Conservation (phyloP, 2,797 vertebrate species). For the Champsocephalus gunnari region DNA sequence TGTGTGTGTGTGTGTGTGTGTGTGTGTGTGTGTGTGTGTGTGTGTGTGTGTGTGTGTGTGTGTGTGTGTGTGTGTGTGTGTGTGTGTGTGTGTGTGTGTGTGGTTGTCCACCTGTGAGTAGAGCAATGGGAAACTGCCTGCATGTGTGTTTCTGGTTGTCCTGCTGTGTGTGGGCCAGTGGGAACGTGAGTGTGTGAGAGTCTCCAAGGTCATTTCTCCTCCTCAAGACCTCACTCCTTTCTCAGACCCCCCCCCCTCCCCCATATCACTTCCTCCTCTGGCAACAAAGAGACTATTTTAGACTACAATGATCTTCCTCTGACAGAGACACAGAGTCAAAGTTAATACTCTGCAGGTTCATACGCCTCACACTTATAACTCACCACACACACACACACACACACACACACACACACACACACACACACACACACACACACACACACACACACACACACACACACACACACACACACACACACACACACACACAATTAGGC, state of each 20-base stretch:
- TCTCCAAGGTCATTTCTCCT: constrained; percentile 73
- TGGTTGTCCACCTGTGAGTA: background rate
- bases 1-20: no score
- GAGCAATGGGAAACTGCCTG: constrained; percentile 15
- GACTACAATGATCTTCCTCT: constrained; percentile 76
- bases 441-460: background rate
- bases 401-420: background rate
- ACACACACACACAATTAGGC: background rate
- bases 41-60: constrained; percentile 1
- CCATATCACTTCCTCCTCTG: constrained; percentile 77
- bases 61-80: background rate
- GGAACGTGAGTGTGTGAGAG: constrained; percentile 62
- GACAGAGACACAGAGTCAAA: constrained; percentile 49
- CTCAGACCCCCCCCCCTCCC: constrained; percentile 75
- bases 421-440: background rate
- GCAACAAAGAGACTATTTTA: constrained; percentile 82
- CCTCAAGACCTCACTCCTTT: constrained; percentile 89
- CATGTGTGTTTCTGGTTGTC: constrained; percentile 20
- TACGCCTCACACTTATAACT: constrained; percentile 4
- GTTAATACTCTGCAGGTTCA: constrained; percentile 23
- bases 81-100: background rate
- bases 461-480: background rate
- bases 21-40: no score
- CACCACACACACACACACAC: background rate
- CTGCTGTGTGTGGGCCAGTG: constrained; percentile 44